Conservation (phyloP, 2,797 vertebrate species). For the Acanthis flammea region DNA sequence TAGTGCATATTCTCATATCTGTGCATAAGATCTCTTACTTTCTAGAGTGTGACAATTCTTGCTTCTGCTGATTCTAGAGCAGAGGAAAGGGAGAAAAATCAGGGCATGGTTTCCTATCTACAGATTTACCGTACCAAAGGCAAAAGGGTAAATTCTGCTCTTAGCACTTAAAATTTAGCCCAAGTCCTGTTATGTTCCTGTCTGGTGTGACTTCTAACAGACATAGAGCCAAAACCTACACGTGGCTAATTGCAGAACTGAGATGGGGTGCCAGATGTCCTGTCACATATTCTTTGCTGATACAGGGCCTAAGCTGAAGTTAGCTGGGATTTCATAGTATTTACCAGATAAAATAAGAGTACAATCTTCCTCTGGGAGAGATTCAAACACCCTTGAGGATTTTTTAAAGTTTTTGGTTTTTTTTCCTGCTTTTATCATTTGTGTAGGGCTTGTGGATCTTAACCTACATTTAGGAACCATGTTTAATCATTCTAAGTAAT, state of each 20-base stretch:
- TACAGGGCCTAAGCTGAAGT: neutral
- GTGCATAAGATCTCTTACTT: neutral
- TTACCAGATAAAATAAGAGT: neutral
- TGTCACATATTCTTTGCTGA: neutral
- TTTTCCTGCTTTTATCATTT: neutral
- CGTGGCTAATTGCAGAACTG: neutral
- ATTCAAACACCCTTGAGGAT: neutral
- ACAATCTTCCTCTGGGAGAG: neutral
- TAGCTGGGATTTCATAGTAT: neutral
- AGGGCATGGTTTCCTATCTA: neutral
- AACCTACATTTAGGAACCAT: neutral
- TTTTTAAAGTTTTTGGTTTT: neutral
- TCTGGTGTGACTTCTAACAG: neutral
- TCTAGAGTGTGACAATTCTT: neutral
- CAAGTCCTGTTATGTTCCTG: neutral
- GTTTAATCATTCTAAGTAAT: neutral
- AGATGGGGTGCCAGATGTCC: neutral
- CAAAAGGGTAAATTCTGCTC: neutral
- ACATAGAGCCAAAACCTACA: neutral
- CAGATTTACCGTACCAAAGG: neutral
- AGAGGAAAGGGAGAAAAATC: neutral
- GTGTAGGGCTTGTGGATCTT: neutral
- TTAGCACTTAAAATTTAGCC: neutral
- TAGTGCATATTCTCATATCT: neutral
- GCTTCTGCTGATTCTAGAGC: neutral